phyloP scores from a whole-genome alignment of 2,888 invertebrate genomes.

The Opisthograptis luteolata region DNA sequence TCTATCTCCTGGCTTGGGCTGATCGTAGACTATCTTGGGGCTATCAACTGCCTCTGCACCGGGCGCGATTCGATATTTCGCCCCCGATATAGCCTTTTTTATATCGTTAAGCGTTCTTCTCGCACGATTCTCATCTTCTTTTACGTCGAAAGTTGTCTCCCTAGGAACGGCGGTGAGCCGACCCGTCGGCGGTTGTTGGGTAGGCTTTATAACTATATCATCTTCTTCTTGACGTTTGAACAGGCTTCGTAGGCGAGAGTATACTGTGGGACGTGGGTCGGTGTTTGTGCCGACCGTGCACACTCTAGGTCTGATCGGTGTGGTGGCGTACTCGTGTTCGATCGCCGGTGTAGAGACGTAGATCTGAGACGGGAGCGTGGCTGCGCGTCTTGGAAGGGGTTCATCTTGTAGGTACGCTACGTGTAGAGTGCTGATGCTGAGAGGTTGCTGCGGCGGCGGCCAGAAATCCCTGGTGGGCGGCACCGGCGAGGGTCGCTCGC shows the following conservation, averaged over 20 bases:
- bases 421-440: slow-evolving; percentile 77
- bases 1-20: slow-evolving; percentile 73
- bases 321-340: slow-evolving; percentile 45
- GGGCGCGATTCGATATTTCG: slow-evolving; percentile 71
- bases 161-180: slow-evolving; percentile 63
- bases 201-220: slow-evolving; percentile 43
- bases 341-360: slow-evolving; percentile 49
- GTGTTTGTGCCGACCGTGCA: slow-evolving; percentile 78
- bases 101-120: slow-evolving; percentile 65
- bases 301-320: slow-evolving; percentile 48
- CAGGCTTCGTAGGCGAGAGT: slow-evolving; percentile 54
- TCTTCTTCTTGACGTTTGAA: slow-evolving; percentile 55
- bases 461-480: slow-evolving; percentile 76
- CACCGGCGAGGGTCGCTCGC: slow-evolving; percentile 74
- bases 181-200: slow-evolving; percentile 50
- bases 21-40: slow-evolving; percentile 75
- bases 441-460: slow-evolving; percentile 67
- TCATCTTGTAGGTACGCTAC: slow-evolving; percentile 74
- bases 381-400: slow-evolving; percentile 58
- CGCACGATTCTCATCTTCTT: slow-evolving; percentile 60
- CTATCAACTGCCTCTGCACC: slow-evolving; percentile 66
- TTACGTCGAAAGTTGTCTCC: slow-evolving; percentile 61
- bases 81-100: slow-evolving; percentile 68
- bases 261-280: slow-evolving; percentile 65
- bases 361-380: slow-evolving; percentile 65